Conservation (phyloP, 2,888 invertebrate species). For the Rapana venosa region DNA sequence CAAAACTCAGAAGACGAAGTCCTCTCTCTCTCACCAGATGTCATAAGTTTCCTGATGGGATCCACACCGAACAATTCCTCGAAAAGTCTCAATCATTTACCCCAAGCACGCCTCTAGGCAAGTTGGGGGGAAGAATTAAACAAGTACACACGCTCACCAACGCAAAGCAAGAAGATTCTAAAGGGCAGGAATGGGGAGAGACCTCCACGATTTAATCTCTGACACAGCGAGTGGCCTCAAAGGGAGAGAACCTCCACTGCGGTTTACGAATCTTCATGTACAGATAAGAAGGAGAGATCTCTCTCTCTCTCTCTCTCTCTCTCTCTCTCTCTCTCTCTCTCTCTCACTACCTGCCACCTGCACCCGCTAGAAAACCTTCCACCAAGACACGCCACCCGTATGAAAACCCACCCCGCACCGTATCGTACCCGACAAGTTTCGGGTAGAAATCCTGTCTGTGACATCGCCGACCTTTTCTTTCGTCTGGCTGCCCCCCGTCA, state of each 20-base stretch:
- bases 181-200: neutral
- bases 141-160: neutral
- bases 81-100: neutral
- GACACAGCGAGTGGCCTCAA: constrained; percentile 25
- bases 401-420: neutral
- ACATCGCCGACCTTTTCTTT: neutral
- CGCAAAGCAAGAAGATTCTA: neutral
- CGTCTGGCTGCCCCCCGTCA: neutral
- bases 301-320: neutral
- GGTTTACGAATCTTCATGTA: constrained; percentile 15
- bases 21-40: neutral
- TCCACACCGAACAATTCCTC: neutral
- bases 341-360: constrained; percentile 6
- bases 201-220: neutral
- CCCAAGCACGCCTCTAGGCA: neutral
- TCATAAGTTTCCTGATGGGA: neutral
- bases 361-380: neutral
- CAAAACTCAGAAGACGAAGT: neutral
- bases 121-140: neutral
- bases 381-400: neutral
- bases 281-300: constrained; percentile 2
- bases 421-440: neutral
- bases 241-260: neutral
- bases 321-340: neutral
- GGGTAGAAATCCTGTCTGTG: constrained; percentile 2